Base-by-base conservation (phyloP, 2,888 invertebrate species). In the Phlogophora meticulosa region DNA sequence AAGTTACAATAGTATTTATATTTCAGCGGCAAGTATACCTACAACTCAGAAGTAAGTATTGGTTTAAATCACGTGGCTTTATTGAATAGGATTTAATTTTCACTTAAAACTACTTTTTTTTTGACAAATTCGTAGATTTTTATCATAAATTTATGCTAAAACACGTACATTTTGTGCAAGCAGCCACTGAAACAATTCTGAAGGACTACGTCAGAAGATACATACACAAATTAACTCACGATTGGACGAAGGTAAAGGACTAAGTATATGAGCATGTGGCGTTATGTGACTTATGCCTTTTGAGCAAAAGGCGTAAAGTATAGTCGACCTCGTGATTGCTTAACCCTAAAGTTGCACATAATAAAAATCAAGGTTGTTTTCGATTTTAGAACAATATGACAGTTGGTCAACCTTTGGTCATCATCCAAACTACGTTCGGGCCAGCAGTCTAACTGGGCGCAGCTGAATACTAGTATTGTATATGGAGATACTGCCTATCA, bases 51-150 rank as follows among this genome's bases (percentile, higher is more conserved):
- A 55, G 17, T 17, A 38, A 20, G 4, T 46, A n/a, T 56, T 43
- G 3, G n/a, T n/a, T n/a, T 28, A 51, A 57, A 79, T 79, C 75
- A 79, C 80, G 80, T 75, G 75, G 75, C 68, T 67, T 20, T 38
- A 53, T 40, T 43, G n/a, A 4, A 34, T 55, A 4, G 1, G 24
- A 13, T 1, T 4, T 0, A 70, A n/a, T 36, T 36, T 36, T 51
- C 4, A 13, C 34, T 34, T 24, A 9, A 24, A 2, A 24, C 28
- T 28, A 28, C 13, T 11, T 49, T n/a, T 51, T 51, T n/a, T 48
- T 34, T 51, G 13, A 20, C 17, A 13, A 9, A 1, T 11, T 20
- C 20, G 51, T 36, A 9, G 11, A 7, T 11, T 4, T 28, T 9
- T 13, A 13, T 7, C 4, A 28, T 28, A 28, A 22, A 63, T 32